These are phyloP conservation scores for Morus bassanus DNA, from an alignment of 2,797 vertebrate genomes.

Conservation along the genomic window DNA sequence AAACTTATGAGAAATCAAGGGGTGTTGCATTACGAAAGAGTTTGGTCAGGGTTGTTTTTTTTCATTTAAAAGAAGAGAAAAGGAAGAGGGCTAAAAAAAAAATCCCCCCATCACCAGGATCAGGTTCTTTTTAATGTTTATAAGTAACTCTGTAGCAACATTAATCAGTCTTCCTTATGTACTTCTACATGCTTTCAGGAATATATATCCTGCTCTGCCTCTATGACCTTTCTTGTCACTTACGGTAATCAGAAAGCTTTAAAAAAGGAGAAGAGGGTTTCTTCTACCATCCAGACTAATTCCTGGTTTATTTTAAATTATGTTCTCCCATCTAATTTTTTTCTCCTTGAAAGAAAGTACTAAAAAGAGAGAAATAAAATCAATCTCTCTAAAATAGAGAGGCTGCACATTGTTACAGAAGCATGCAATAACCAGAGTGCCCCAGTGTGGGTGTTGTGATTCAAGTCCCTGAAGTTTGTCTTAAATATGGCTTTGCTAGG, in stretches of 20 bases:
- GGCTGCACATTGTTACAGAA: not conserved
- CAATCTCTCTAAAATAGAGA: not conserved
- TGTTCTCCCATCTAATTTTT: not conserved
- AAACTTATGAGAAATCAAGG: not conserved
- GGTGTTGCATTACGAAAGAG: not conserved
- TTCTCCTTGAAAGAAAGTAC: not conserved
- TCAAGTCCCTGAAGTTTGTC: not conserved
- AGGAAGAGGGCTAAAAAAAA: not conserved
- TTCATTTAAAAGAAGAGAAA: not conserved
- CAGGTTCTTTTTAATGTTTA: not conserved
- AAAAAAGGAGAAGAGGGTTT: not conserved
- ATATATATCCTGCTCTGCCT: not conserved
- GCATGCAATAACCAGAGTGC: not conserved
- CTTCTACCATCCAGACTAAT: not conserved
- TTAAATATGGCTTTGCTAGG: not conserved
- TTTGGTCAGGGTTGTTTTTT: not conserved
- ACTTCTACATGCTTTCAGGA: not conserved
- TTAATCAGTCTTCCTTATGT: not conserved
- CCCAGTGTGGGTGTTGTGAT: not conserved
- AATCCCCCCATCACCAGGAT: fast-evolving
- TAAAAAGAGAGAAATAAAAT: not conserved
- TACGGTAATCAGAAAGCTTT: not conserved
- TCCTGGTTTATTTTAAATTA: not conserved
- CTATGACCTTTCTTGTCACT: not conserved
- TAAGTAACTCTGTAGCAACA: not conserved